Percentiles rank a stretch among this genome's conserved stretches.
Conservation (phyloP, 2,113 vertebrate species). For the Sylvilagus bachmani region DNA sequence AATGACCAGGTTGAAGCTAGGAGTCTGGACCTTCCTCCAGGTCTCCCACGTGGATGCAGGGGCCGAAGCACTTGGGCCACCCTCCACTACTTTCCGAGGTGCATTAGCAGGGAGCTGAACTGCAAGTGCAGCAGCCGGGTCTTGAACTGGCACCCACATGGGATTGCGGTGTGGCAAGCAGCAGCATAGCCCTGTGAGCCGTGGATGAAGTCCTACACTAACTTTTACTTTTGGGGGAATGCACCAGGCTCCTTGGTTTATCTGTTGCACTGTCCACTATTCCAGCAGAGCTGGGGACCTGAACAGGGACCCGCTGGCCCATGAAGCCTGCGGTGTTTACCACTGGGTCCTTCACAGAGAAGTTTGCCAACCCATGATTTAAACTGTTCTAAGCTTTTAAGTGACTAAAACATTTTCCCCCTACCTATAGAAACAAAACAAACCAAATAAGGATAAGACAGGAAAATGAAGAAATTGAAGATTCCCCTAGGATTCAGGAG, state of each 20-base stretch:
- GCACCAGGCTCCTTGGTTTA: background rate
- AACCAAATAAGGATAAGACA: background rate
- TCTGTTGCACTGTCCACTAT: background rate
- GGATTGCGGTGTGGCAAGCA: too few species aligned
- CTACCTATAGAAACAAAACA: background rate
- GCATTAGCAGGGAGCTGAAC: too few species aligned
- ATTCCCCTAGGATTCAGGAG: background rate
- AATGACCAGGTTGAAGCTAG: too few species aligned
- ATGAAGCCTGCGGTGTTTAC: background rate
- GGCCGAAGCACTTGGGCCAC: too few species aligned
- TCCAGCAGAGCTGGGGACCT: background rate
- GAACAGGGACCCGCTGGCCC: background rate
- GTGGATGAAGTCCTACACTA: background rate
- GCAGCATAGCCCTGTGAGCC: background rate
- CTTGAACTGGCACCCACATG: too few species aligned
- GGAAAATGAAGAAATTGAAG: conserved; percentile 41
- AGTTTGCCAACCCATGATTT: background rate
- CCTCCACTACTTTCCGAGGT: too few species aligned
- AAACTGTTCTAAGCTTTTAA: conserved; percentile 39
- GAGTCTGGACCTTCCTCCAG: too few species aligned
- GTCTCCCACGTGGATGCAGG: too few species aligned
- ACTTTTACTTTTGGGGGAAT: background rate
- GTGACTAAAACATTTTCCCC: background rate
- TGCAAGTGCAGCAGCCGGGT: too few species aligned
- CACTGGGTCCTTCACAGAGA: conserved; percentile 1